phyloP scores from a whole-genome alignment of 2,113 vertebrate genomes.

The Platysteira castanea region DNA sequence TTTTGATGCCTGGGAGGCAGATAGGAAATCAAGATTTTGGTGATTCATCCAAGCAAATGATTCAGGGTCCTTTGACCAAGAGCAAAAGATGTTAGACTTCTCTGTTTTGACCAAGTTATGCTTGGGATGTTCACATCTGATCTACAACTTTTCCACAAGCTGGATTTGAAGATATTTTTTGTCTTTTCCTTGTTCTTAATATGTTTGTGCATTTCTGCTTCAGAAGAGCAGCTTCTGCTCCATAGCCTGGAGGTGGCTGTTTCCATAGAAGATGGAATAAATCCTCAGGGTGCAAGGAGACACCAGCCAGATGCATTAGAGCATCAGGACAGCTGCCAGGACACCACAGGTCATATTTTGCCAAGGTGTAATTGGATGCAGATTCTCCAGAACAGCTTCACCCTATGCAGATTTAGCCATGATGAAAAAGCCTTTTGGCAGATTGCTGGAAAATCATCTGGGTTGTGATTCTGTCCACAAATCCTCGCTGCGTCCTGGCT shows the following conservation, averaged over 20 bases:
- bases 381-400: background rate
- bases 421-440: background rate
- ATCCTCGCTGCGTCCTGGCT: background rate
- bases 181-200: background rate
- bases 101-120: background rate
- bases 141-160: background rate
- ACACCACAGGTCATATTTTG: background rate
- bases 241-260: background rate
- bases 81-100: background rate
- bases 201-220: background rate
- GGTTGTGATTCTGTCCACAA: background rate
- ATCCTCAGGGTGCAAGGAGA: background rate
- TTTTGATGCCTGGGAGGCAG: background rate
- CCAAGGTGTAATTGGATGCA: background rate
- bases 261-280: background rate
- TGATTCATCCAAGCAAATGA: background rate
- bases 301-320: background rate
- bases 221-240: background rate
- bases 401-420: background rate
- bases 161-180: background rate
- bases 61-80: background rate
- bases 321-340: background rate
- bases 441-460: background rate
- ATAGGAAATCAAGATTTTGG: background rate
- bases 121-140: background rate